phyloP scores from a whole-genome alignment of 2,888 invertebrate species.

The Phalera bucephala region DNA sequence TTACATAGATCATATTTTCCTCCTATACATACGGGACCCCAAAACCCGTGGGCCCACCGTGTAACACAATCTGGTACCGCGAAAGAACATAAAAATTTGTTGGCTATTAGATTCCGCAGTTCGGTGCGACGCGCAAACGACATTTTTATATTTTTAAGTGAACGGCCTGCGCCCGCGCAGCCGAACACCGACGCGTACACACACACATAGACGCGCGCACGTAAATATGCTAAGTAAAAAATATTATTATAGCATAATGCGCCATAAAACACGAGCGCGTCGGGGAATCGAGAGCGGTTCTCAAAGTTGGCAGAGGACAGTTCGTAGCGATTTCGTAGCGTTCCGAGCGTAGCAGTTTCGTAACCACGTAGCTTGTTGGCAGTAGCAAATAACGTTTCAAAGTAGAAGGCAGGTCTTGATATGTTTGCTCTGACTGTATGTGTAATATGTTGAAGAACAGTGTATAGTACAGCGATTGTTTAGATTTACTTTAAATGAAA shows the following conservation, averaged over 20 bases:
- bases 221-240: conserved; percentile 81
- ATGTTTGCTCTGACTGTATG: too few species aligned
- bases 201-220: conserved; percentile 52
- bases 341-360: conserved; percentile 24
- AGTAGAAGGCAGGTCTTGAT: too few species aligned
- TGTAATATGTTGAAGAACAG: too few species aligned
- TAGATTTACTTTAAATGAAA: too few species aligned
- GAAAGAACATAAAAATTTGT: conserved; percentile 71
- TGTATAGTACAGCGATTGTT: too few species aligned
- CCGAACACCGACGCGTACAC: conserved; percentile 29
- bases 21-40: too few species aligned
- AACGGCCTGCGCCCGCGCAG: conserved; percentile 54
- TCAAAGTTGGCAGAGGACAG: conserved; percentile 48
- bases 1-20: too few species aligned
- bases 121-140: conserved; percentile 54
- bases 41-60: conserved; percentile 40
- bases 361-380: conserved; percentile 19
- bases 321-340: conserved; percentile 37
- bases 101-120: conserved; percentile 64
- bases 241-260: conserved; percentile 79
- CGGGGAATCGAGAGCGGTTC: conserved; percentile 46
- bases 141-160: conserved; percentile 56
- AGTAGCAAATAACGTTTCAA: too few species aligned
- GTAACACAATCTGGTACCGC: conserved; percentile 70
- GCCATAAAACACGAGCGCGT: conserved; percentile 73